Evolutionary conservation across 2,113 vertebrate genomes (phyloP), one percentile per base, ranked within the genome.

Genomic region (Argyrosomus japonicus): DNA sequence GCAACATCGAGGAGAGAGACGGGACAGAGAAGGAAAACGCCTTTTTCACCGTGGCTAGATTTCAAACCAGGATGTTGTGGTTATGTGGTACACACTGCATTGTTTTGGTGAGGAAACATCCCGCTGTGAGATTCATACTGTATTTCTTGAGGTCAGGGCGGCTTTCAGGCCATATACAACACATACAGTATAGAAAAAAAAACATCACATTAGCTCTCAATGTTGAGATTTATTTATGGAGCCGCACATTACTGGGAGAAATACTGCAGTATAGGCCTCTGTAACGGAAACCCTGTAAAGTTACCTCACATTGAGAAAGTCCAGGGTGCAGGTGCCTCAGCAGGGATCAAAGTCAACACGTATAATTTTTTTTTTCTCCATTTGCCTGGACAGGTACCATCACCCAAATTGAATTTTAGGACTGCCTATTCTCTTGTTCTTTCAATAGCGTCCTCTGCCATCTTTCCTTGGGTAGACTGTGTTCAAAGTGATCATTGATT

Each of bases 401-500:
- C 21, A 18, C 15, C 45, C 29, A 79, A 71, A 75, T 18, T 74
- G 25, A 84, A 79, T 71, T 77, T 40, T 72, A 54, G 57, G 51
- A 80, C 80, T 43, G 51, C 47, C 40, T 57, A 32, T 75, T 82
- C 61, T 84, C 48, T 72, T 71, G 23, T 64, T 81, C 76, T 87
- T 87, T 84, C 82, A 75, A 75, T 75, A 73, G 68, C 47, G 67
- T 69, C 56, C 36, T 87, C 75, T 85, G 63, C 83, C 32, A 73
- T 86, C 54, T 70, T 77, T 92, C 65, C 75, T 87, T 87, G 70
- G 65, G 51, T 75, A 75, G 82, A 91, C 85, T 79, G 77, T 78
- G 75, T 84, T 88, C 69, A 76, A 77, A 83, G 82, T 76, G 65
- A 81, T 76, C 87, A 91, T 93, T 91, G 94, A 94, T 92, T 90